Evolutionary conservation across 2,888 invertebrate genomes (phyloP).

Genomic region (Polylopha cassiicola): DNA sequence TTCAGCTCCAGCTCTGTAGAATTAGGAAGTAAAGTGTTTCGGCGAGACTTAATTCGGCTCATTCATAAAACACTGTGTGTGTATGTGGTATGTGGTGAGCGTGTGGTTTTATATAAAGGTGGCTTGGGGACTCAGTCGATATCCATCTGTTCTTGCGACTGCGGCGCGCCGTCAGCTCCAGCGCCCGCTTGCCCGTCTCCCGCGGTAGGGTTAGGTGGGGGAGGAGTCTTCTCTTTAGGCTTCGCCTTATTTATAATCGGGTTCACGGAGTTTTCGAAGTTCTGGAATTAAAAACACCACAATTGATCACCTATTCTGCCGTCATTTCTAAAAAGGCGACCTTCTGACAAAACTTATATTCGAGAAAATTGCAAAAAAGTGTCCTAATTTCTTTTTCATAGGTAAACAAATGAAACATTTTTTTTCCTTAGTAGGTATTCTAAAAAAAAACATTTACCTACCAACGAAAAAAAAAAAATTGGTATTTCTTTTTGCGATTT

Average conservation of each 20-base stretch:
- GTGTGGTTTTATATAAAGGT: slow-evolving; percentile 22
- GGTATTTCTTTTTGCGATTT: too few species aligned
- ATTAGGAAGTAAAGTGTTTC: too few species aligned
- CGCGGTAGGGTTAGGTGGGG: slow-evolving; percentile 51
- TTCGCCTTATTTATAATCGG: slow-evolving; percentile 94
- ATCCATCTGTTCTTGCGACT: slow-evolving; percentile 63
- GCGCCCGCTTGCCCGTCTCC: slow-evolving; percentile 44
- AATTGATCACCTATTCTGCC: background rate
- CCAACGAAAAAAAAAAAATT: too few species aligned
- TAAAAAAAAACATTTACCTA: too few species aligned
- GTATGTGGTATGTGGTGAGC: slow-evolving; percentile 22
- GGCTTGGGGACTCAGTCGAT: slow-evolving; percentile 65
- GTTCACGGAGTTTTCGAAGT: slow-evolving; percentile 76
- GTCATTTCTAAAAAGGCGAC: too few species aligned
- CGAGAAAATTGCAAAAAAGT: too few species aligned
- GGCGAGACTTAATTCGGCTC: slow-evolving; percentile 6
- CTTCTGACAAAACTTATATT: too few species aligned
- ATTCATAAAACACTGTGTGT: background rate
- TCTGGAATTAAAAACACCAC: slow-evolving; percentile 60
- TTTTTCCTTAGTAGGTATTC: too few species aligned
- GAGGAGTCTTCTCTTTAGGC: slow-evolving; percentile 83
- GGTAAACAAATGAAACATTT: too few species aligned
- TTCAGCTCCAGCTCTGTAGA: slow-evolving; percentile 14
- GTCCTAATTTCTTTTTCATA: too few species aligned
- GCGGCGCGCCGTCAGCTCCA: slow-evolving; percentile 30